Conservation (phyloP, 2,113 vertebrate genomes). For the Girardinichthys multiradiatus region DNA sequence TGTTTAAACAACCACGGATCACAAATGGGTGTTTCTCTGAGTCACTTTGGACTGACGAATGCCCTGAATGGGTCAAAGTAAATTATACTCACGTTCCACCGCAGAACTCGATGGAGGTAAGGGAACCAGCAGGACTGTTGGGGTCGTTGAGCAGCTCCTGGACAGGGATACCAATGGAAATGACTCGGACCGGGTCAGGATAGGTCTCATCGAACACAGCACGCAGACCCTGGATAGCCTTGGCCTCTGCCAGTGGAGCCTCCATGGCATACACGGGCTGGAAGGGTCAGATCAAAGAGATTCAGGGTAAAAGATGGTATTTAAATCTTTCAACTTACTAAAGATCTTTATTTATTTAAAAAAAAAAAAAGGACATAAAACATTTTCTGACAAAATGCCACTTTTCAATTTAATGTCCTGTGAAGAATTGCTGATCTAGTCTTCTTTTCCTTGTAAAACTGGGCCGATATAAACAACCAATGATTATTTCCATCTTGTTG, state of each 20-base stretch:
- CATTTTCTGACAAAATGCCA: no score
- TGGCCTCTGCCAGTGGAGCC: slow-evolving; percentile 88
- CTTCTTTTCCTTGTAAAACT: no score
- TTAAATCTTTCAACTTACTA: no score
- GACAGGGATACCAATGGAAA: slow-evolving; percentile 92
- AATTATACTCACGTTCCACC: slow-evolving; percentile 93
- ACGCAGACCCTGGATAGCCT: slow-evolving; percentile 94
- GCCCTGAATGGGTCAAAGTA: not conserved
- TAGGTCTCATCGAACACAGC: slow-evolving; percentile 99
- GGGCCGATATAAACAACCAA: no score
- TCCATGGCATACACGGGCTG: slow-evolving; percentile 91
- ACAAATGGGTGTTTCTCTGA: no score
- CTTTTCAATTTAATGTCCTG: no score
- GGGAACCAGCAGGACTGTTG: slow-evolving; percentile 85
- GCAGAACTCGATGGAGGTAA: slow-evolving; percentile 95
- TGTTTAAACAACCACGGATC: no score
- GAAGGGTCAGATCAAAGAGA: not conserved
- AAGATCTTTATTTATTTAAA: no score
- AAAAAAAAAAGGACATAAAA: no score
- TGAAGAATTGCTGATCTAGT: no score
- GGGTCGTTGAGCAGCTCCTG: slow-evolving; percentile 90
- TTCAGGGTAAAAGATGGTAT: not conserved
- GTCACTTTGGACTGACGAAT: no score
- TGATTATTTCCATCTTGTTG: no score
- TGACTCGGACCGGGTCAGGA: slow-evolving; percentile 94